Percentiles rank a stretch among this genome's conserved stretches.
These are phyloP conservation scores for Acrocephalus arundinaceus DNA, from an alignment of 2,113 vertebrate genomes.

Conservation along the genomic window DNA sequence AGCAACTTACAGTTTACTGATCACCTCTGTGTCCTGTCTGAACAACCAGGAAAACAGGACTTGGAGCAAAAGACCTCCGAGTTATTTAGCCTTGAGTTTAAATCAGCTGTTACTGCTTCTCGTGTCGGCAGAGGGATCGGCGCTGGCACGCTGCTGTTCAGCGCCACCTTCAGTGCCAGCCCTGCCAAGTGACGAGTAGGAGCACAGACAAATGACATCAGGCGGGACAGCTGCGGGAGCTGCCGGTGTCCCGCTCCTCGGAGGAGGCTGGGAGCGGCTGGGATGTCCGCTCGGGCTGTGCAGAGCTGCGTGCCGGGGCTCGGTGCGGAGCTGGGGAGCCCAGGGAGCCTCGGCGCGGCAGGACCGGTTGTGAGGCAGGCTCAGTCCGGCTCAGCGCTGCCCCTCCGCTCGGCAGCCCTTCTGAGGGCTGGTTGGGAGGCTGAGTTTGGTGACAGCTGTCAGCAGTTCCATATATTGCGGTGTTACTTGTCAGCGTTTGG, in stretches of 20 bases:
- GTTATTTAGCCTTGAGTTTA: not conserved
- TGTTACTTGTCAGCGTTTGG: not conserved
- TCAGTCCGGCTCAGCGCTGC: not conserved
- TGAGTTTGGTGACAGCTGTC: not conserved
- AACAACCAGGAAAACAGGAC: fast-evolving
- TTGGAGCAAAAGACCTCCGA: not conserved
- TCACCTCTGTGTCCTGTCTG: not conserved
- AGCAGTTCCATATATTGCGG: not conserved
- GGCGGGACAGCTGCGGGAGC: fast-evolving
- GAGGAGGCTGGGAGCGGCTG: not conserved
- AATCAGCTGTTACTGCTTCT: not conserved
- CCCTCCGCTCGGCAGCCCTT: fast-evolving
- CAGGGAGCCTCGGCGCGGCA: not conserved
- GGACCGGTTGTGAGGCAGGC: not conserved
- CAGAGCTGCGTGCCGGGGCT: fast-evolving
- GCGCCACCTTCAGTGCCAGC: not conserved
- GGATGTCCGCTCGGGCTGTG: fast-evolving
- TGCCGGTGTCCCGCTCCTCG: fast-evolving
- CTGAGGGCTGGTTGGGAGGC: not conserved
- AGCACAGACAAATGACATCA: not conserved
- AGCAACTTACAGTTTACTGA: not conserved
- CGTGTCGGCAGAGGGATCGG: not conserved
- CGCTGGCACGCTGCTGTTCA: not conserved
- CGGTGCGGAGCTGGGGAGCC: not conserved
- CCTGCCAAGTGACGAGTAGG: not conserved